These are phyloP conservation scores for Choristoneura rosaceana DNA, from an alignment of 2,888 invertebrate species.

Conservation along the genomic window DNA sequence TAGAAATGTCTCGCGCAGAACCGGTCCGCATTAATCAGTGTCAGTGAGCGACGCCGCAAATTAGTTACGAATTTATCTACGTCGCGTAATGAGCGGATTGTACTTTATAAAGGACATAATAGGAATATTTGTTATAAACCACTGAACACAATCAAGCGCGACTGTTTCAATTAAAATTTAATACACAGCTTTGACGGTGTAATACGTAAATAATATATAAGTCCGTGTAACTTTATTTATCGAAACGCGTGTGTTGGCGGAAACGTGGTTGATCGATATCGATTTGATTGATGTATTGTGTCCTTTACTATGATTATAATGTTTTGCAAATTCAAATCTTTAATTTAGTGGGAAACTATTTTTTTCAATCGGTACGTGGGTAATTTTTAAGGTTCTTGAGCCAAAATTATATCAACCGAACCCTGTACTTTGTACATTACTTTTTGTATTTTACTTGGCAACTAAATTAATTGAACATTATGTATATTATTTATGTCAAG, in stretches of 20 bases:
- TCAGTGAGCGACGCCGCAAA: conserved; percentile 42
- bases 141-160: conserved; percentile 32
- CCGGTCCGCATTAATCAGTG: conserved; percentile 40
- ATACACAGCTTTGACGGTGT: background rate
- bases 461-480: no score
- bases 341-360: background rate
- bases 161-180: conserved; percentile 24
- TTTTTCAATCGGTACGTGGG: background rate
- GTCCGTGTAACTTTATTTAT: background rate
- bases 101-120: conserved; percentile 40
- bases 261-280: background rate
- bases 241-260: background rate
- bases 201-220: conserved; percentile 1
- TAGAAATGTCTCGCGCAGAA: conserved; percentile 41
- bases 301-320: background rate
- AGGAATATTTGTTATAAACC: conserved; percentile 38
- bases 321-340: background rate
- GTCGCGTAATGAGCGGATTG: conserved; percentile 43
- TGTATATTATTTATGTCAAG: no score
- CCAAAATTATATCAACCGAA: no score
- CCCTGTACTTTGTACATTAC: no score
- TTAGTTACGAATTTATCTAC: conserved; percentile 42
- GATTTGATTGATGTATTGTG: background rate
- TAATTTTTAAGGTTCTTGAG: no score
- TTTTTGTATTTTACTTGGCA: no score